Evolutionary conservation across 2,113 vertebrate species (phyloP).

Genomic region (Etheostoma spectabile): DNA sequence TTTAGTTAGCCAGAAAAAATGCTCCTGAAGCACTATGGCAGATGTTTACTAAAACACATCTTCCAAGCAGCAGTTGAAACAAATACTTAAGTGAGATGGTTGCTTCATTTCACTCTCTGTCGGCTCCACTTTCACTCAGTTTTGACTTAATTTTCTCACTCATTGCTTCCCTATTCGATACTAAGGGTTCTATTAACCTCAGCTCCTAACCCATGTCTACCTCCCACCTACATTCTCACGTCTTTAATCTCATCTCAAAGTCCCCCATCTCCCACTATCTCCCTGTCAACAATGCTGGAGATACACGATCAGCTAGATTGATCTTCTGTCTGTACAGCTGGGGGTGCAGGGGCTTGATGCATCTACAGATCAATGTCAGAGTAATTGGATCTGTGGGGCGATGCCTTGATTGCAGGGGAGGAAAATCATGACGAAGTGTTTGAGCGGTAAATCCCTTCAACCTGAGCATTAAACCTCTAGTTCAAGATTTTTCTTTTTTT

Average conservation of each 20-base stretch:
- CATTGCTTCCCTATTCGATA: slow-evolving; percentile 31
- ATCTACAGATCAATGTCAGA: slow-evolving; percentile 67
- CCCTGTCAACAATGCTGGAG: slow-evolving; percentile 53
- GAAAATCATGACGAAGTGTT: slow-evolving; percentile 39
- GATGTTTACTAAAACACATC: slow-evolving; percentile 9
- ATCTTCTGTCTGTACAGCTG: slow-evolving; percentile 69
- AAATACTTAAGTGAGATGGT: slow-evolving; percentile 10
- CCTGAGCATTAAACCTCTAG: not conserved
- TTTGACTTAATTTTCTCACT: slow-evolving; percentile 41
- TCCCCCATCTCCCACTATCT: slow-evolving; percentile 21
- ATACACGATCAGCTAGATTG: slow-evolving; percentile 69
- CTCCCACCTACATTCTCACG: slow-evolving; percentile 33
- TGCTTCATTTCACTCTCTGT: slow-evolving; percentile 19
- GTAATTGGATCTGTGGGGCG: slow-evolving; percentile 64
- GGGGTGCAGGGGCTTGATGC: slow-evolving; percentile 45
- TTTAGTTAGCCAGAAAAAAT: not conserved
- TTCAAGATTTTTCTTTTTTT: not conserved
- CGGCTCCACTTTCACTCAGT: slow-evolving; percentile 24
- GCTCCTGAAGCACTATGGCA: not conserved
- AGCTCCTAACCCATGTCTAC: not conserved
- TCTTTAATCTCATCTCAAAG: slow-evolving; percentile 59
- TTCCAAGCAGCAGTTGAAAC: slow-evolving; percentile 3
- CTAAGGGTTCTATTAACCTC: slow-evolving; percentile 45
- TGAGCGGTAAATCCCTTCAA: slow-evolving; percentile 24
- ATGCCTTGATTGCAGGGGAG: slow-evolving; percentile 57